A percentile compares a stretch with the other conserved stretches of the same genome.
These are phyloP conservation scores for Drosophila leonis DNA, from an alignment of 2,888 invertebrate genomes.

Conservation along the genomic window DNA sequence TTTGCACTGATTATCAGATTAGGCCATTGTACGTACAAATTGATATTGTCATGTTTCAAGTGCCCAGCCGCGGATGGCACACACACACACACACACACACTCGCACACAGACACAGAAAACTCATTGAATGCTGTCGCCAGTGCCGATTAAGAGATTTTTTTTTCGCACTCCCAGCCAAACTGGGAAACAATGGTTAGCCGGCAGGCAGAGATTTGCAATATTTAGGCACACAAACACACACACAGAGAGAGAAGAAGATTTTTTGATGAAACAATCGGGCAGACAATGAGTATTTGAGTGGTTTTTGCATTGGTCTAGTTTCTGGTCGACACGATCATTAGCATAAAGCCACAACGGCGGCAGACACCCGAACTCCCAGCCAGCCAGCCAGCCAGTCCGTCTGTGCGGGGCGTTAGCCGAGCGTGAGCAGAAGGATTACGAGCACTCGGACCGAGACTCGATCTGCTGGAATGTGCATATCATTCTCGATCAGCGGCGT, in stretches of 20 bases:
- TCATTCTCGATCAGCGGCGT: slow-evolving; percentile 65
- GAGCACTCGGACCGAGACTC: slow-evolving; percentile 10
- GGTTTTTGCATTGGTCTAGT: slow-evolving; percentile 72
- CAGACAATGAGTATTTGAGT: slow-evolving; percentile 77
- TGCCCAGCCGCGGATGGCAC: slow-evolving; percentile 64
- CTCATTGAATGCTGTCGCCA: slow-evolving; percentile 80
- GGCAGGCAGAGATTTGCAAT: slow-evolving; percentile 69
- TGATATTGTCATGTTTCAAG: slow-evolving; percentile 85
- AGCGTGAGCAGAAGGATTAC: slow-evolving; percentile 72
- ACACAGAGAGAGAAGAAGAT: slow-evolving; percentile 15
- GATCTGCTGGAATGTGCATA: slow-evolving; percentile 71
- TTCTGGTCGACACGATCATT: slow-evolving; percentile 76
- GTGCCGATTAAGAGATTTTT: slow-evolving; percentile 83
- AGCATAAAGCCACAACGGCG: slow-evolving; percentile 81
- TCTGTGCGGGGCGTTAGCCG: slow-evolving; percentile 70
- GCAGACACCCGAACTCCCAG: slow-evolving; percentile 55
- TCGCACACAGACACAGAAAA: slow-evolving; percentile 29
- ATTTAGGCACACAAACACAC: slow-evolving; percentile 61
- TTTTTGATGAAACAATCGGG: slow-evolving; percentile 73
- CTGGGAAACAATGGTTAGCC: slow-evolving; percentile 67
- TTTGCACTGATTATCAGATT: slow-evolving; percentile 86
- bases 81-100: slow-evolving; percentile 17
- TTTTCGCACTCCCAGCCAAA: slow-evolving; percentile 73
- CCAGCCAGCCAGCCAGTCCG: slow-evolving; percentile 23
- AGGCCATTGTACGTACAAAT: slow-evolving; percentile 85